These are phyloP conservation scores for Adelges cooleyi DNA, from an alignment of 1,140 invertebrate genomes.

Conservation along the genomic window DNA sequence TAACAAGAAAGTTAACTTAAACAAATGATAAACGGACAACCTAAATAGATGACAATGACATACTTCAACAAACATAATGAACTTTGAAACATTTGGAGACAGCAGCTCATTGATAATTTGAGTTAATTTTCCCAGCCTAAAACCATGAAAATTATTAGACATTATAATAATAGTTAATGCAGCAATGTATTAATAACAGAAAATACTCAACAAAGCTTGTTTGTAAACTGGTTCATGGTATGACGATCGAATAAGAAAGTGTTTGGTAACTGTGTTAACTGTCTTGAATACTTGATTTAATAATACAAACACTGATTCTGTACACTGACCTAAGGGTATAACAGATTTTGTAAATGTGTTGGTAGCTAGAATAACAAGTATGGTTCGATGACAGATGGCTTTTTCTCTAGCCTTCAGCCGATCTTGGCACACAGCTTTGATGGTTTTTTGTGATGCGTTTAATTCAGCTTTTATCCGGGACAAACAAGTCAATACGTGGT, in stretches of 20 bases:
- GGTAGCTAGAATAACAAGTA: neutral
- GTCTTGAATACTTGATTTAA: neutral
- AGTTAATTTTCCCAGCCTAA: neutral
- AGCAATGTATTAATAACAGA: neutral
- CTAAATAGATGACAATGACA: neutral
- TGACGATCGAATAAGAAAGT: neutral
- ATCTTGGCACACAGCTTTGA: neutral
- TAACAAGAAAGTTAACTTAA: neutral
- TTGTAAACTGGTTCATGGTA: neutral
- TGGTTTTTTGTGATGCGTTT: neutral
- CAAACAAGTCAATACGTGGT: neutral
- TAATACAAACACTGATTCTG: conserved; percentile 14
- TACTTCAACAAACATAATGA: conserved; percentile 19
- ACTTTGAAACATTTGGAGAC: conserved; percentile 10
- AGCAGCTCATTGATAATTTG: conserved; percentile 9
- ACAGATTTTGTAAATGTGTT: neutral
- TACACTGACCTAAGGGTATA: conserved; percentile 4
- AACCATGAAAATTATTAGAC: neutral
- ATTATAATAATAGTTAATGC: too few relatives aligned
- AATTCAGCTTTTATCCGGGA: conserved; percentile 2
- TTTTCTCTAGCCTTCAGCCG: neutral
- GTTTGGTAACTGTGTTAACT: neutral
- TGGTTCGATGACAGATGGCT: neutral
- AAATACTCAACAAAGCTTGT: conserved; percentile 20
- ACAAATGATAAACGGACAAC: neutral